Evolutionary conservation across 2,113 vertebrate genomes (phyloP), one percentile per base, ranked within the genome.

Genomic region (Phyllostomus discolor): DNA sequence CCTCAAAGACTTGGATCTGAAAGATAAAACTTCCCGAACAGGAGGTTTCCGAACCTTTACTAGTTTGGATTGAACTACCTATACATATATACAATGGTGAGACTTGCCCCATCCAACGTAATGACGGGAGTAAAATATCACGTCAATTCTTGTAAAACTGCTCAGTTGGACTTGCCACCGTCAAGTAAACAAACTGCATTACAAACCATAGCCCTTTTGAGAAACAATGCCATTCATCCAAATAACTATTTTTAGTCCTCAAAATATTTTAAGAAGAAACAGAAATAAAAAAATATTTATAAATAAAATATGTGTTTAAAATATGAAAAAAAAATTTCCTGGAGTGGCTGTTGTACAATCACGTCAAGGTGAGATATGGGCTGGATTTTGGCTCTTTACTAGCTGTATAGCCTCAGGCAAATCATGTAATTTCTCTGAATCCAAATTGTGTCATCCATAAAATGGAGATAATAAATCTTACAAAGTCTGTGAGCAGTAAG

Each of bases 381-480:
- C 9, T 92, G 57, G 72, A 64, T 67, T 95, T 72, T 80, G 54
- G 43, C 62, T 87, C 38, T 67, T 81, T 81, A 46, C 31, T 91
- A 93, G 91, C 70, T 67, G 38, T 69, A 43, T 22, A 79, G 75
- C 59, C n/a, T 57, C 57, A 48, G 88, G 76, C 35, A 92, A 85
- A 84, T 85, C 28, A 82, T 1, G 9, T 88, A 72, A 75, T 72
- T 66, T 73, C 67, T 90, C 19, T 89, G 50, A 80, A 69, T 59
- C 9, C 83, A 95, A 69, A 82, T 80, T 78, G 70, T 86, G 43
- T 91, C 88, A 87, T 88, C 57, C 91, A 11, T 89, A 94, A 96
- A 92, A 66, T 35, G 72, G 66, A 83, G 33, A 73, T 78, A 83
- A 90, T 90, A 94, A 95, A 96, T 91, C 85, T 94, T 82, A 43